A percentile compares a stretch with the other conserved stretches of the same genome.
phyloP scores from a whole-genome alignment of 2,888 invertebrate genomes.

The Macropis europaea region DNA sequence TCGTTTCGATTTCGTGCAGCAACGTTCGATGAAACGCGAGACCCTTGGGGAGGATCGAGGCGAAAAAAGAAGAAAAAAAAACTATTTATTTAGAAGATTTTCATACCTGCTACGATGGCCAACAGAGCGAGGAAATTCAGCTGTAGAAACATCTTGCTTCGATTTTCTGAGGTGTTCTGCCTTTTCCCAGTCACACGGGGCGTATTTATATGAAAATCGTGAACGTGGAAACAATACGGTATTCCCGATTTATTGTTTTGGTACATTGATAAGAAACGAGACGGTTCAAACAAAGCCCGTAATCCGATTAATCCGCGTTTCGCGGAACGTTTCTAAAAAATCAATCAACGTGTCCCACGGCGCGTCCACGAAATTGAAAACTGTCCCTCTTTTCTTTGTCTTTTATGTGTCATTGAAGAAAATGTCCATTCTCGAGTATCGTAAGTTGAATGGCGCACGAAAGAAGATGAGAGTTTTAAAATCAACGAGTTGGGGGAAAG shows the following conservation, averaged over 20 bases:
- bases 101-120: constrained; percentile 32
- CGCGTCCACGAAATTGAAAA: too few relatives aligned
- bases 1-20: too few relatives aligned
- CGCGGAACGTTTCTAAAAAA: background rate
- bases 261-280: background rate
- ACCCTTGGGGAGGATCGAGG: too few relatives aligned
- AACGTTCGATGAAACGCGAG: too few relatives aligned
- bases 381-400: background rate
- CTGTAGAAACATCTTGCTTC: constrained; percentile 36
- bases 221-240: background rate
- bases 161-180: background rate
- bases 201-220: constrained; percentile 45
- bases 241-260: too few relatives aligned
- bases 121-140: constrained; percentile 17
- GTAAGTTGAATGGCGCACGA: too few relatives aligned
- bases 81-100: background rate
- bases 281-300: background rate
- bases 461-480: too few relatives aligned
- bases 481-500: too few relatives aligned
- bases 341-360: constrained; percentile 6
- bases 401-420: background rate
- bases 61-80: too few relatives aligned
- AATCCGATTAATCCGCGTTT: background rate
- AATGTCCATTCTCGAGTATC: too few relatives aligned
- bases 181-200: background rate